A percentile compares a stretch with the other conserved stretches of the same genome.
Conservation (phyloP, 2,113 vertebrate genomes). For the Tor tambroides region DNA sequence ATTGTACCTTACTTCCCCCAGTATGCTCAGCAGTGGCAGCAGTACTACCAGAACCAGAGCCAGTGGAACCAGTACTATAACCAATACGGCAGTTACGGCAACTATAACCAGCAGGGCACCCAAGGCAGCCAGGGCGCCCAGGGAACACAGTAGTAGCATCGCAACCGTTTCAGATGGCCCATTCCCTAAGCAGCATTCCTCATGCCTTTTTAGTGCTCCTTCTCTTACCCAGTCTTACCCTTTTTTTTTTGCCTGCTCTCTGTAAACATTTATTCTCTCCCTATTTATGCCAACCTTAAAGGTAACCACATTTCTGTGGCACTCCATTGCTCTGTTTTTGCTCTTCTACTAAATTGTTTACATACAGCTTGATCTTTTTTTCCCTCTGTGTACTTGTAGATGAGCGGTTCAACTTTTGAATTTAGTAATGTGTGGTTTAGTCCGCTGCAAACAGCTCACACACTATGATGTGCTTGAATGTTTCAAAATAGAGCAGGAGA, state of each 20-base stretch:
- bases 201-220: constrained; percentile 14
- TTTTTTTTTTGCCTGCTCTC: neutral
- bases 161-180: neutral
- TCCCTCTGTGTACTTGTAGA: constrained; percentile 47
- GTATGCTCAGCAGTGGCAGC: constrained; percentile 93
- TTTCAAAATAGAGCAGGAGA: constrained; percentile 36
- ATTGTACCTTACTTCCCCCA: constrained; percentile 53
- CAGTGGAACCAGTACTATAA: constrained; percentile 94
- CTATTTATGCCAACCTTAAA: constrained; percentile 17
- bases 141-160: constrained; percentile 52
- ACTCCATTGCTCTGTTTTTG: constrained; percentile 22
- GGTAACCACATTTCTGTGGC: constrained; percentile 35
- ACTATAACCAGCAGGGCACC: constrained; percentile 69
- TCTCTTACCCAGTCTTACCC: neutral
- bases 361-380: constrained; percentile 35
- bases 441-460: constrained; percentile 35
- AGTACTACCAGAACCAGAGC: constrained; percentile 94
- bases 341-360: constrained; percentile 42
- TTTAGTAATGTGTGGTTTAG: constrained; percentile 44
- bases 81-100: constrained; percentile 84
- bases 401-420: constrained; percentile 32
- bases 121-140: constrained; percentile 84
- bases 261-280: constrained; percentile 6
- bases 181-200: constrained; percentile 56
- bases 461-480: constrained; percentile 49